These are phyloP conservation scores for Aphidoletes aphidimyza DNA, from an alignment of 2,888 invertebrate genomes.

Conservation along the genomic window DNA sequence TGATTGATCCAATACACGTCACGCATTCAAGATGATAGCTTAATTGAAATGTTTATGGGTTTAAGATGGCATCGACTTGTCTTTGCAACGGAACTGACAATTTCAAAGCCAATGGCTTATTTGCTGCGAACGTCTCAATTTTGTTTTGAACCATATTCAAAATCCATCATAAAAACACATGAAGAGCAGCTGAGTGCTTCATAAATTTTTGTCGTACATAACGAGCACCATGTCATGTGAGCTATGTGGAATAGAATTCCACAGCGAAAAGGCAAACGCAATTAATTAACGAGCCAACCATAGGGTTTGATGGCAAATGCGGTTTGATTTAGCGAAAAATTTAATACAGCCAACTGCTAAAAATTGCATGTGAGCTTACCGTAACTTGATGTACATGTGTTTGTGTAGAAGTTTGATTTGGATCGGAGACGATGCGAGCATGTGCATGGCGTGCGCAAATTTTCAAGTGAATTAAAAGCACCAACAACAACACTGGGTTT, in stretches of 20 bases:
- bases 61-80: too few species aligned
- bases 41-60: conserved; percentile 15
- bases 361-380: conserved; percentile 40
- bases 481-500: too few species aligned
- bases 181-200: neutral
- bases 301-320: neutral
- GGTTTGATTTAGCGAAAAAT: neutral
- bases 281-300: conserved; percentile 1
- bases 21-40: conserved; percentile 4
- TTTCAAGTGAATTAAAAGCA: neutral
- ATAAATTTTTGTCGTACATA: conserved; percentile 34
- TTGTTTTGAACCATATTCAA: neutral
- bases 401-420: neutral
- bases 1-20: conserved; percentile 51
- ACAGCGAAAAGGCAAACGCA: conserved; percentile 36
- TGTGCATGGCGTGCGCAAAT: conserved; percentile 16
- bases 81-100: too few species aligned
- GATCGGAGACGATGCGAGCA: neutral
- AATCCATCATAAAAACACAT: neutral
- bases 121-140: conserved; percentile 14
- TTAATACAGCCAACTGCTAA: neutral
- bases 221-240: conserved; percentile 26
- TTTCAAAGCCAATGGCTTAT: neutral
- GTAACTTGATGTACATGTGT: too few species aligned
- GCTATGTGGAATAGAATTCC: neutral